Evolutionary conservation across 2,113 vertebrate species (phyloP), one percentile per base, ranked within the genome.

Genomic region (Mola mola): DNA sequence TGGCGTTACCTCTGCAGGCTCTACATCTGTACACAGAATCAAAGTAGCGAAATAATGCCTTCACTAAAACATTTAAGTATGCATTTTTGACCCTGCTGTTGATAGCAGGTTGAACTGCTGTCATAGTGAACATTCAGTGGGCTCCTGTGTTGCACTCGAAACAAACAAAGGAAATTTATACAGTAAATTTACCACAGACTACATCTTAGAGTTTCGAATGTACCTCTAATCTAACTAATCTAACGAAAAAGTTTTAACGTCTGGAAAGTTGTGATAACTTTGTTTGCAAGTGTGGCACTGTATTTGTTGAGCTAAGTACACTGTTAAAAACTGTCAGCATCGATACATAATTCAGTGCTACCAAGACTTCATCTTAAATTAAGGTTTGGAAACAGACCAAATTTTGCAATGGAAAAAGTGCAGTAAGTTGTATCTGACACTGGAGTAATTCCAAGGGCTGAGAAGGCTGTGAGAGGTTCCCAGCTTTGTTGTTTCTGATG

Each of bases 381-480:
- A 55, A 63, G 48, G 19, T 58, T 67, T 81, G 77, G 74, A 81
- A 65, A 48, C 41, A 41, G 20, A 59, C 60, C 75, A 75, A 72
- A 7, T 33, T 42, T 15, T 49, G 49, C 49, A 55, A 61, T 51
- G 67, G 43, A 75, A 81, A 75, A 78, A 48, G 25, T 33, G 53
- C 28, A 63, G 34, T 36, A 31, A 48, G 24, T 31, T 49, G 38
- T 16, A 19, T 56, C 58, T 62, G 17, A 53, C 6, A 8, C 41
- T 80, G 78, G 70, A 66, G 33, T 11, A 19, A 17, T 29, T 72
- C 63, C 66, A 72, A 38, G 59, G 37, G n/a, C 24, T 1, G 26
- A 44, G 53, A 43, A 46, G 48, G 57, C 69, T n/a, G 47, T 43
- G 55, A 12, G 22, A 51, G 40, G 26, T 34, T 55, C 16, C 4